Evolutionary conservation across 2,113 vertebrate genomes (phyloP), one percentile per base, ranked within the genome.

Genomic region (Leptodactylus fuscus): DNA sequence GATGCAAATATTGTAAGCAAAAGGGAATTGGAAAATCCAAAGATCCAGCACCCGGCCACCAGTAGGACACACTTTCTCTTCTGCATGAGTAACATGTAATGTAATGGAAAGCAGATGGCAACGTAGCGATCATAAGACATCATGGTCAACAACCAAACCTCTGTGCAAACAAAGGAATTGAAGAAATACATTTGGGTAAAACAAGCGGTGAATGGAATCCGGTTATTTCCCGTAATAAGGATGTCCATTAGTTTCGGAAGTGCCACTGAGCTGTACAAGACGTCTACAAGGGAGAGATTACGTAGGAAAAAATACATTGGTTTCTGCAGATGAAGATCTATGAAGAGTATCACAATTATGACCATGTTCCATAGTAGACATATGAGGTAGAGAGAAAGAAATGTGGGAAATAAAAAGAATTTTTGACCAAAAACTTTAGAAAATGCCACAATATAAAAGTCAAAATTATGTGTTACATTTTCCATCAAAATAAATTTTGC

Each of bases 101-200:
- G 88, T 24, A 89, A 87, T 2, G 88, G 91, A n/a, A 38, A 83
- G 20, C 85, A 90, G 41, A 44, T 44, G 4, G 41, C 41, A 44
- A 44, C 9, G 9, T 44, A 44, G 9, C 41, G 41, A 9, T 90
- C 90, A 41, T 87, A 87, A 0, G 89, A 88, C 89, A 90, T 91
- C 0, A 86, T 53, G 0, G 89, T 88, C 24, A 90, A 80, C 22
- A 90, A 77, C 46, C 87, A 89, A 51, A 84, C 16, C 3, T 89
- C 88, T 0, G 10, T 87, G 0, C 87, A 89, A 11, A 53, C 85
- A 32, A 89, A 87, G 8, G 74, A 29, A 4, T 69, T 88, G 1
- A 89, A 90, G 34, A 87, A 82, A 0, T 90, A 46, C 29, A 87
- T 5, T 13, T 90, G 88, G 20, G 84, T 46, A 38, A 88, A 1